phyloP scores from a whole-genome alignment of 2,797 vertebrate species.

The Anolis apletophallus region DNA sequence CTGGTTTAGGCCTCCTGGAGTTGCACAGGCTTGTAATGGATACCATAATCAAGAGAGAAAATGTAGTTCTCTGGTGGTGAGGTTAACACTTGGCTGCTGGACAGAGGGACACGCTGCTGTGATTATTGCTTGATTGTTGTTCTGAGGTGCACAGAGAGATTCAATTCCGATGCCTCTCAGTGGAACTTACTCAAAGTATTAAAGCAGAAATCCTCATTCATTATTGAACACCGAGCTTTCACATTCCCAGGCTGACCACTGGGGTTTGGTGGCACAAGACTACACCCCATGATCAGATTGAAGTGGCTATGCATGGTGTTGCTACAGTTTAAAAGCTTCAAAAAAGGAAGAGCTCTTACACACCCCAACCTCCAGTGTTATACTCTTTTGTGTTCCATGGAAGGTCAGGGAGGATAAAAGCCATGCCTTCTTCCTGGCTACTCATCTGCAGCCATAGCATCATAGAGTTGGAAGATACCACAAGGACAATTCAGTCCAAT shows the following conservation, averaged over 20 bases:
- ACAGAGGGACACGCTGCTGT: conserved; percentile 23
- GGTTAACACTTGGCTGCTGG: conserved; percentile 16
- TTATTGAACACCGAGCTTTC: not conserved
- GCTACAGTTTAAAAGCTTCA: too few relatives aligned
- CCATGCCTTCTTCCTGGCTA: too few relatives aligned
- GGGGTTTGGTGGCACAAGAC: too few relatives aligned
- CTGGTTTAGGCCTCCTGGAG: conserved; percentile 20
- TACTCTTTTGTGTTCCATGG: too few relatives aligned
- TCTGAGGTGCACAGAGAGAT: not conserved
- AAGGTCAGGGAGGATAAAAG: too few relatives aligned
- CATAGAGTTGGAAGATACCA: too few relatives aligned
- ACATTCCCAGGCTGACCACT: not conserved
- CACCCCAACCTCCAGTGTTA: too few relatives aligned
- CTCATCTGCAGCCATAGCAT: too few relatives aligned
- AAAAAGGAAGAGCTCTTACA: too few relatives aligned
- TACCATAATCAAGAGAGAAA: not conserved
- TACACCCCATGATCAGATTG: too few relatives aligned
- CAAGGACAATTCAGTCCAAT: too few relatives aligned
- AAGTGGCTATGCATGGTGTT: too few relatives aligned
- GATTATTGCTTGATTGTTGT: not conserved
- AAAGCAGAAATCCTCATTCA: rapidly evolving
- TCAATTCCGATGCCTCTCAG: not conserved
- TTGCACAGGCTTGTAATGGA: rapidly evolving
- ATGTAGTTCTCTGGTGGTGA: conserved; percentile 20
- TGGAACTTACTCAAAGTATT: not conserved